These are phyloP conservation scores for Norana najaformis DNA, from an alignment of 2,888 invertebrate genomes.

Conservation along the genomic window DNA sequence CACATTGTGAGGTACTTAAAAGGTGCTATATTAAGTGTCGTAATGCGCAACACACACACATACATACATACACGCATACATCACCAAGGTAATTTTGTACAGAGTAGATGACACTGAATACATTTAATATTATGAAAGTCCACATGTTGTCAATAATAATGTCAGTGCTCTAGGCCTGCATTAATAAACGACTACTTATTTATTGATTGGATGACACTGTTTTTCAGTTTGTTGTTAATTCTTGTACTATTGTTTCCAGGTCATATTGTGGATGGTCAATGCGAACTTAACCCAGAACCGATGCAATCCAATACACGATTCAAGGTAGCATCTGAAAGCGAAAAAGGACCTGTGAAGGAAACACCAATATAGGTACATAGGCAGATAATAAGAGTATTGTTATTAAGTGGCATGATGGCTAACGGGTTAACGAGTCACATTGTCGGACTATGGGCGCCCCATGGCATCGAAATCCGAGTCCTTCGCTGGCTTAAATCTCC, in stretches of 20 bases:
- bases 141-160: too few relatives aligned
- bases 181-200: not conserved
- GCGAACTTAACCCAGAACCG: constrained; percentile 7
- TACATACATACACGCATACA: too few relatives aligned
- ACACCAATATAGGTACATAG: not conserved
- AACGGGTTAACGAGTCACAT: too few relatives aligned
- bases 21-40: too few relatives aligned
- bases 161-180: too few relatives aligned
- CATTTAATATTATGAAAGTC: too few relatives aligned
- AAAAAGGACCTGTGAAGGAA: constrained; percentile 7
- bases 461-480: not conserved
- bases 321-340: not conserved
- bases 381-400: not conserved
- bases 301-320: not conserved
- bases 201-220: not conserved
- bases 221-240: not conserved
- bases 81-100: too few relatives aligned
- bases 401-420: not conserved
- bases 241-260: not conserved
- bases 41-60: too few relatives aligned
- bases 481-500: not conserved
- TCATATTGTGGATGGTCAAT: not conserved
- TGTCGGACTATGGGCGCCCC: too few relatives aligned
- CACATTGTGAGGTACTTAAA: too few relatives aligned
- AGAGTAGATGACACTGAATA: too few relatives aligned